A percentile compares a stretch with the other conserved stretches of the same genome.
Evolutionary conservation across 2,113 vertebrate species (phyloP).

Genomic region (Rynchops niger): DNA sequence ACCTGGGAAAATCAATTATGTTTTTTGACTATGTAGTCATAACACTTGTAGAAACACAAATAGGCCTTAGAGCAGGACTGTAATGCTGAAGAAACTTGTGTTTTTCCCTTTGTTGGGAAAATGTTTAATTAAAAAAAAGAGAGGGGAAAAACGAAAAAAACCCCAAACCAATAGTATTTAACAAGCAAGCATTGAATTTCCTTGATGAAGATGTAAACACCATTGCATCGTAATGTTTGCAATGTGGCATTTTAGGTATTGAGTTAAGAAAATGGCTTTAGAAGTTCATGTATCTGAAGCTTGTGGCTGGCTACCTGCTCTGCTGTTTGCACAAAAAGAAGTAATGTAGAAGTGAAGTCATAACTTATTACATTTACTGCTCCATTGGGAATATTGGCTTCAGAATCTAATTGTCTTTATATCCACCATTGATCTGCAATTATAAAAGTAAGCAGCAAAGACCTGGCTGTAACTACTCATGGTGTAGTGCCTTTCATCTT

Average conservation of each 20-base stretch:
- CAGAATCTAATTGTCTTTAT: background rate
- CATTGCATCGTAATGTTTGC: background rate
- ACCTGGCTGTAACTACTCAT: background rate
- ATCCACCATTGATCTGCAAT: background rate
- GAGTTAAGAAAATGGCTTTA: background rate
- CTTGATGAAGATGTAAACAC: background rate
- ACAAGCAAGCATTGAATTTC: background rate
- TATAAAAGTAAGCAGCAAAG: background rate
- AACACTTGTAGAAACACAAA: background rate
- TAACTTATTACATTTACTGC: background rate
- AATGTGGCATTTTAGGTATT: background rate
- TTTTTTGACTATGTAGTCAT: background rate
- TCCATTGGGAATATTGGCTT: background rate
- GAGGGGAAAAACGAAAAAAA: fast-evolving
- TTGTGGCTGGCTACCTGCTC: background rate
- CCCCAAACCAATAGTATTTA: background rate
- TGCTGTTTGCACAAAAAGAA: background rate
- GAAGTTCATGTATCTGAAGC: background rate
- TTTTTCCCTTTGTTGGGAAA: background rate
- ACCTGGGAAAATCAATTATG: background rate
- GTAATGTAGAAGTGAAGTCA: background rate
- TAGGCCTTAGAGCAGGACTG: background rate
- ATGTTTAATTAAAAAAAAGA: background rate
- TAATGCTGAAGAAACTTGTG: background rate
- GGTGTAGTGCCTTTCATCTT: background rate